phyloP scores from a whole-genome alignment of 2,797 vertebrate species.

The Lacerta agilis region DNA sequence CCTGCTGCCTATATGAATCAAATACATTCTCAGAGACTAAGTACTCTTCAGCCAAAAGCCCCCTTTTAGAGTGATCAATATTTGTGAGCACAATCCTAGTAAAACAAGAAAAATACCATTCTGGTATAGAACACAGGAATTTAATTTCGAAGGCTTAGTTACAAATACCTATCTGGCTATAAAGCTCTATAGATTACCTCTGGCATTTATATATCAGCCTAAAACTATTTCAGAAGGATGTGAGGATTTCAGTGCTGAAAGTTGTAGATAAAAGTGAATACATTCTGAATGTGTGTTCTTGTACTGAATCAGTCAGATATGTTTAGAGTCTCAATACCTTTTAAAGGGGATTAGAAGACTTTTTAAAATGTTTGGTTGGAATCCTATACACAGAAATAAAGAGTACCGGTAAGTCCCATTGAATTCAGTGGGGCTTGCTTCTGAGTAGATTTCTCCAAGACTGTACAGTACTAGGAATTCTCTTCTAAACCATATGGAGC shows the following conservation, averaged over 20 bases:
- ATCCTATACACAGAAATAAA: too few relatives aligned
- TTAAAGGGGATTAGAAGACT: too few relatives aligned
- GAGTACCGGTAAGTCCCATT: too few relatives aligned
- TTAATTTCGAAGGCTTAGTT: neutral
- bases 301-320: neutral
- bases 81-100: neutral
- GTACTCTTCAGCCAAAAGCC: neutral
- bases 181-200: neutral
- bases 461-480: too few relatives aligned
- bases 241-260: neutral
- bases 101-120: neutral
- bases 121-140: neutral
- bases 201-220: neutral
- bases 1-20: neutral
- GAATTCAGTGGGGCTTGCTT: too few relatives aligned
- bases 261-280: neutral
- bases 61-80: neutral
- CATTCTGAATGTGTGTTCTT: neutral
- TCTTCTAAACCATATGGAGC: neutral
- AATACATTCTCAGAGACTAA: neutral
- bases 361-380: too few relatives aligned
- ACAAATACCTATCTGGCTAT: neutral
- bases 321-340: neutral
- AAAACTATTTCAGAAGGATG: neutral
- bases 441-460: too few relatives aligned